Percentiles rank a stretch among this genome's conserved stretches.
phyloP scores from a whole-genome alignment of 1,140 invertebrate genomes.

The Calephelis virginiensis region DNA sequence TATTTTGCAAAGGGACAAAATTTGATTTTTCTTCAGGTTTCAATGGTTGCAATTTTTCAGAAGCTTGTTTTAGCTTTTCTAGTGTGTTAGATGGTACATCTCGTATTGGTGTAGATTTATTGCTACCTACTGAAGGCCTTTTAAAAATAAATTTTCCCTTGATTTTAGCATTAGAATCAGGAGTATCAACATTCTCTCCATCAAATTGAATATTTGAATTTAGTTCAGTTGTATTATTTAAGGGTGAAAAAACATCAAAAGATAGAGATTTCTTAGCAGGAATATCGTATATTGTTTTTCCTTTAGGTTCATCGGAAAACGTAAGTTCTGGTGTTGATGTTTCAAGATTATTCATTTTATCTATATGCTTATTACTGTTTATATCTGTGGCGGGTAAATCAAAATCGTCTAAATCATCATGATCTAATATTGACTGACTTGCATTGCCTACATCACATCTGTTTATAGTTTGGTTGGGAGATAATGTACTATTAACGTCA shows the following conservation, averaged over 20 bases:
- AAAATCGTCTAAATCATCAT: conserved; percentile 43
- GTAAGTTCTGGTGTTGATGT: conserved; percentile 46
- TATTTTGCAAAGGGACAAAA: conserved; percentile 43
- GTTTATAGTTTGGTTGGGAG: conserved; percentile 7
- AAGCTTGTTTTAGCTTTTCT: conserved; percentile 59
- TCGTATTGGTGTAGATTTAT: conserved; percentile 34
- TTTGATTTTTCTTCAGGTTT: conserved; percentile 36
- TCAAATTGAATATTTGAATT: conserved; percentile 36
- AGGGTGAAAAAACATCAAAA: conserved; percentile 45
- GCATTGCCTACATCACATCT: conserved; percentile 24
- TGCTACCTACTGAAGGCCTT: conserved; percentile 48
- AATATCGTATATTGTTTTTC: conserved; percentile 43
- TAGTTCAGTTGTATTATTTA: conserved; percentile 32
- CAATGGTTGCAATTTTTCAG: conserved; percentile 61
- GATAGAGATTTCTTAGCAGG: conserved; percentile 47
- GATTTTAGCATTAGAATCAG: conserved; percentile 34
- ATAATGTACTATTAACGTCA: not conserved
- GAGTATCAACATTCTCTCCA: conserved; percentile 30
- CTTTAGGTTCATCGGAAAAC: conserved; percentile 32
- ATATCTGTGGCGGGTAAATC: conserved; percentile 36
- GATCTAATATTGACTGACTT: conserved; percentile 33
- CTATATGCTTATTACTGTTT: conserved; percentile 24
- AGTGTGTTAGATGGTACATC: conserved; percentile 57
- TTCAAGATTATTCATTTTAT: conserved; percentile 26
- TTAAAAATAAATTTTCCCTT: conserved; percentile 73